Base-by-base conservation (phyloP, 2,888 invertebrate genomes). In the Caenorhabditis sp. region DNA sequence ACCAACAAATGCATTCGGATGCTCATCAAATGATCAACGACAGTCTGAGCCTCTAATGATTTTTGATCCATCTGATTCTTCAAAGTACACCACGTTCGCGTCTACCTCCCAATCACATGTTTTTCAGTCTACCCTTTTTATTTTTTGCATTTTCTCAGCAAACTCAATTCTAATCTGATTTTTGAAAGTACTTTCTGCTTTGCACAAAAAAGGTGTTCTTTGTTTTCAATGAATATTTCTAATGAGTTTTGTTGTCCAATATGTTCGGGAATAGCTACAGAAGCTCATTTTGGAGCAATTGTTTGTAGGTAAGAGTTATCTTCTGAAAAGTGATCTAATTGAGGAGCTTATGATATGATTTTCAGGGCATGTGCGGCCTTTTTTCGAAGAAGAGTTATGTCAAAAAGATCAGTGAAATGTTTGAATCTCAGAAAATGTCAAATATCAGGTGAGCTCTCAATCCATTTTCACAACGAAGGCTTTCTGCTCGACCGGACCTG, bases 281-380 rank as follows among this genome's bases (percentile, higher is more conserved):
- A 70, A 66, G 58, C 65, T 20, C 70, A 70, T 62, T 70, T 65
- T 38, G 70, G 70, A n/a, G 70, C 70, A 17, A 57, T 63, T 26
- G 70, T 70, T 2, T 70, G 70, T 59, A 31, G 70, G 70, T 70
- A 52, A 62, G 70, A n/a, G n/a, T n/a, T n/a, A n/a, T n/a, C n/a
- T n/a, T 63, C 2, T n/a, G n/a, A n/a, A n/a, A n/a, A n/a, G n/a
- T n/a, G 52, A 50, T 14, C 52, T 50, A 20, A n/a, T 10, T n/a
- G 52, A 50, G 10, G n/a, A 7, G 52, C n/a, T n/a, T n/a, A n/a
- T n/a, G 52, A 5, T 14, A 17, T n/a, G 5, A 12, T 5, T 63
- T 69, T 12, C 64, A 70, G 70, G 54, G 70, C 70, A 25, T 70
- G 70, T 27, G 65, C 70, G 10, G 65, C 70, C 21, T 70, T 70